Conservation (phyloP, 2,113 vertebrate species). For the Bujurquina vittata region DNA sequence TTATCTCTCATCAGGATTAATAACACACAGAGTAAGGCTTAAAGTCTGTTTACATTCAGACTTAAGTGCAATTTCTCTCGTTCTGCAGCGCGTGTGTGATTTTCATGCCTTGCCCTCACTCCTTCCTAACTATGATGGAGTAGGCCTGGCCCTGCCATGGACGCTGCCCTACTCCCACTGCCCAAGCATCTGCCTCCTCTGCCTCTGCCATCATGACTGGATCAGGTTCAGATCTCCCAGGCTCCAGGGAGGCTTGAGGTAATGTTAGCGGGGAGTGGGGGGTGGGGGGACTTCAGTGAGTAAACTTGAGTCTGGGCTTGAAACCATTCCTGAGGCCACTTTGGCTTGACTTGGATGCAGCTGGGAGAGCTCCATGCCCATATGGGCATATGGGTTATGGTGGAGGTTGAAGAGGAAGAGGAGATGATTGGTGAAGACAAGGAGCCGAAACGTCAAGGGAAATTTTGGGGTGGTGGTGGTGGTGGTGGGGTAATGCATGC, state of each 20-base stretch:
- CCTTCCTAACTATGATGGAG: constrained; percentile 65
- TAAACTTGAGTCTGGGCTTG: constrained; percentile 19
- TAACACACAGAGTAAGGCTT: neutral
- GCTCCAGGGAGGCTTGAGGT: neutral
- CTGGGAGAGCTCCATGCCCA: constrained; percentile 59
- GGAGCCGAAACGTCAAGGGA: constrained; percentile 70
- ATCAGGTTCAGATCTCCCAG: constrained; percentile 51
- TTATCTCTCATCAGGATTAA: too few relatives aligned
- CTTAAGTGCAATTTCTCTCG: neutral
- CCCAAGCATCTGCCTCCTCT: constrained; percentile 71
- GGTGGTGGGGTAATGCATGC: neutral
- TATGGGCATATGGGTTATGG: constrained; percentile 59
- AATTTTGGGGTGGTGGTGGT: neutral
- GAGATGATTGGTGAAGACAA: constrained; percentile 30
- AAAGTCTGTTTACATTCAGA: neutral
- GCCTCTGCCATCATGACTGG: constrained; percentile 66
- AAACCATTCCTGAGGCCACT: constrained; percentile 39
- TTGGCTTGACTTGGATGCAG: constrained; percentile 47
- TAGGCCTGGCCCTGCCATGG: constrained; percentile 33
- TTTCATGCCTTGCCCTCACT: constrained; percentile 57
- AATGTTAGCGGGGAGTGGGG: neutral
- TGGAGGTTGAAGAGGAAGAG: constrained; percentile 29
- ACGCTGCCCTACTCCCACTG: constrained; percentile 61
- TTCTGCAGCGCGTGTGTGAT: constrained; percentile 3
- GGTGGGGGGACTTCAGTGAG: neutral